Base-by-base conservation (phyloP, 2,113 vertebrate genomes). In the Gulo gulo region DNA sequence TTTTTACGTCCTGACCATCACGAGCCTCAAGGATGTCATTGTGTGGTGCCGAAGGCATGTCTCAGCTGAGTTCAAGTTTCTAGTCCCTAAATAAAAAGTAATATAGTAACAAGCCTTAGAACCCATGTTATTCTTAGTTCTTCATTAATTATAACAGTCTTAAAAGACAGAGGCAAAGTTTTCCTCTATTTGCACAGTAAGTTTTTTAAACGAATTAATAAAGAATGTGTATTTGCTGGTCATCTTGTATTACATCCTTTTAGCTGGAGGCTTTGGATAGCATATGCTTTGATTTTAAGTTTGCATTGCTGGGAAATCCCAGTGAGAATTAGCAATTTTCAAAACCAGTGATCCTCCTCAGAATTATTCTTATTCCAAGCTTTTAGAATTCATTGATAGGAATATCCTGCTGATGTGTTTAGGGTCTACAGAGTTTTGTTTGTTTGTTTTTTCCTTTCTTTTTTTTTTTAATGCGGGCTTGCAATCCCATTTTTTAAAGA, bases 121-220 rank as follows among this genome's bases (percentile, higher is more conserved):
- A 87, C n/a, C 57, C 13, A 14, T 55, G 42, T n/a, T 91, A 0
- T 57, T 42, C 89, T 91, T 93, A 95, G 74, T 88, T 90, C 42
- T 65, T 96, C 61, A 67, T 83, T 95, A 81, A 71, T 86, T 71
- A 4, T 34, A 88, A 15, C 10, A 50, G 6, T 52, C 83, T 61
- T 81, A 78, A 97, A 96, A 88, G 26, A 10, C 61, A 96, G 36
- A 95, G 36, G 29, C 42, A 63, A 52, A 50, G 52, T 95, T 91
- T 86, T 84, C 9, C n/a, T 93, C 18, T 5, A 23, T 69, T 84
- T 80, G n/a, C 23, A 31, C 69, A 67, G 34, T 73, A 87, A 18
- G 16, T 26, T 91, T 92, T 92, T 84, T 90, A 10, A 93, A 61
- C 91, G 39, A 96, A 39, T 82, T 50, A 82, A 4, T 61, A 47